Conservation (phyloP, 92 coral and sea anemone genomes). For the Zoanthus sociatus region DNA sequence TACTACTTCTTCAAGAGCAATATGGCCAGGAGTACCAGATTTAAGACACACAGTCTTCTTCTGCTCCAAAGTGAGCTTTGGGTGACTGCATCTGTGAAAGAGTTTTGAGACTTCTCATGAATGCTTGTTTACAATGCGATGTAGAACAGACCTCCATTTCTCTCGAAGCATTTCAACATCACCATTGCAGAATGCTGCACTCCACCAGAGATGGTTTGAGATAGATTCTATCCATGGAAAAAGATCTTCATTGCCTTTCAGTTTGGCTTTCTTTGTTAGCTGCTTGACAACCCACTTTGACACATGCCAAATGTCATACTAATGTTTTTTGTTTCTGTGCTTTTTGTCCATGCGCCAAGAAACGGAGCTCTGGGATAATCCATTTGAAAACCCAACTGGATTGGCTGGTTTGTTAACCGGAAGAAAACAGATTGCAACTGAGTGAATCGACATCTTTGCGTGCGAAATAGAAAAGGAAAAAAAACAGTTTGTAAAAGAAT, state of each 20-base stretch:
- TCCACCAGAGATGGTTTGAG: slow-evolving; percentile 76
- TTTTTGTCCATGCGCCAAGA: slow-evolving; percentile 34
- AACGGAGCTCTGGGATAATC: no score
- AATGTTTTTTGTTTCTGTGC: slow-evolving; percentile 50
- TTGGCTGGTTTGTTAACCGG: no score
- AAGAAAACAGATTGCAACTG: no score
- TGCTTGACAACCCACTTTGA: slow-evolving; percentile 40
- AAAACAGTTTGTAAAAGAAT: no score
- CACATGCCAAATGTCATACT: slow-evolving; percentile 76
- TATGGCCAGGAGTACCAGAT: slow-evolving; percentile 56
- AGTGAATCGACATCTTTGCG: no score
- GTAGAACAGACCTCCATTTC: slow-evolving; percentile 65
- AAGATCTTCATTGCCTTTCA: slow-evolving; percentile 51
- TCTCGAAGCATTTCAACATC: slow-evolving; percentile 57
- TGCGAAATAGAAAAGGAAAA: no score
- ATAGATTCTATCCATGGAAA: slow-evolving; percentile 62
- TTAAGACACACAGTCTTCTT: slow-evolving; percentile 57
- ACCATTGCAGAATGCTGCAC: slow-evolving; percentile 67
- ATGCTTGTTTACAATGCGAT: slow-evolving; percentile 58
- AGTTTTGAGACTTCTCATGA: slow-evolving; percentile 40
- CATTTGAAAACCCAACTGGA: no score
- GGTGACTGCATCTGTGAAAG: slow-evolving; percentile 62
- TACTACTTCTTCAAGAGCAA: slow-evolving; percentile 66
- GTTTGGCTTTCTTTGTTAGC: slow-evolving; percentile 63
- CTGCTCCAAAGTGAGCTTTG: slow-evolving; percentile 41